Evolutionary conservation across 2,797 vertebrate genomes (phyloP), one percentile per base, ranked within the genome.

Genomic region (Pseudomugil gertrudae): DNA sequence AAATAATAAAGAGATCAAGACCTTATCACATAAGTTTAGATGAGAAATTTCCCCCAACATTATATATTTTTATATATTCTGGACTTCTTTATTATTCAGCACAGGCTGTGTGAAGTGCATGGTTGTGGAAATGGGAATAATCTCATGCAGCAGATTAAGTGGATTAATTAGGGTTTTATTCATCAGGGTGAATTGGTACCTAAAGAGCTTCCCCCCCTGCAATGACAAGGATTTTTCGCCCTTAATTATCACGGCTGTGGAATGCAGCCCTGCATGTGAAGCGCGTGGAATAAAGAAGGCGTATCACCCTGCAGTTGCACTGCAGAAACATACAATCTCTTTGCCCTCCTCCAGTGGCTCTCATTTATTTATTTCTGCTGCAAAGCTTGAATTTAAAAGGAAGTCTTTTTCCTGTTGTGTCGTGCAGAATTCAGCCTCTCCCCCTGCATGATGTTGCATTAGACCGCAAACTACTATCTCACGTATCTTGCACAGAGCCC

Each of bases 101-200:
- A 81, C 81, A 78, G 82, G 76, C 84, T 9, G 77, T 63, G 81
- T 74, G 83, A 76, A 82, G 87, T 78, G 84, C 82, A 79, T 30
- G 81, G n/a, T 78, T 73, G 83, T 81, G 81, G 78, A 86, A 87
- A 85, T 17, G 63, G 79, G 74, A 89, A 86, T 91, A 90, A 91
- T 92, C 90, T 88, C 86, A 81, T 89, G 86, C 85, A 80, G 83
- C 78, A 92, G 90, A 93, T 93, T 92, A 93, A 87, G 76, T 89
- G 89, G 92, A 94, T 94, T 94, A 92, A 94, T 93, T 92, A 91
- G 85, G 85, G 85, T 90, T 91, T 90, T 87, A 91, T 93, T 92
- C 87, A 91, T 86, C 83, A 78, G 90, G 88, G 89, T 92, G 89
- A 90, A 92, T 86, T 88, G 87, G 86, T 91, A 91, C 90, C 91